Evolutionary conservation across 2,888 invertebrate species (phyloP), one percentile per base, ranked within the genome.

Genomic region (Chymomyza procnemis): DNA sequence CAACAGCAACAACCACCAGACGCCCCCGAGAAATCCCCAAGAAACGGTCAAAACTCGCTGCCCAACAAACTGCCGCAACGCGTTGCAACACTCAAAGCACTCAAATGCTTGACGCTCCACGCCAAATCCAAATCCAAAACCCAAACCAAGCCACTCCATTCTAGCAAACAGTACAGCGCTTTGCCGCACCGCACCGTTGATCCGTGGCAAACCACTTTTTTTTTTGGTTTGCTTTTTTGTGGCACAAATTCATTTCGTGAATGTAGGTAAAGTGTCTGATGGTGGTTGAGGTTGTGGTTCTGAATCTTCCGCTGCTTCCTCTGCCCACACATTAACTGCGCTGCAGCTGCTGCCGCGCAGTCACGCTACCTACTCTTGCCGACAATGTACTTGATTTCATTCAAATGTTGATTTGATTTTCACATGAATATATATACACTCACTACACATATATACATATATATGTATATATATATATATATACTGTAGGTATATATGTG

Each of bases 351-450:
- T 18, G 16, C n/a, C 6, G 19, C 50, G 16, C n/a, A 18, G 19
- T 19, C 16, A 8, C 50, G 18, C 16, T 19, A 50, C 19, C 50
- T 19, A 50, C 50, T 21, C 18, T 22, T 59, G 52, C 59, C 59
- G 55, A 61, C 30, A 14, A 26, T 41, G 50, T 73, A 73, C 79
- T 79, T 81, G 80, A 80, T 79, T 79, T 84, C 78, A 81, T 84
- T 84, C 71, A 81, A 80, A 71, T 64, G 62, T 71, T 67, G 67
- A 71, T 74, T 69, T 64, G 30, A 16, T 57, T 65, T 47, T 67
- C 73, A 60, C 55, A 34, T 21, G 30, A 52, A 50, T 50, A 26
- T 19, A 50, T n/a, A 12, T 41, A 57, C 55, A 59, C 41, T 46
- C 59, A 46, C 41, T 8, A n/a, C 67, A 60, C 54, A 34, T 21